phyloP scores from a whole-genome alignment of 2,888 invertebrate genomes.

The Hyposoter didymator region DNA sequence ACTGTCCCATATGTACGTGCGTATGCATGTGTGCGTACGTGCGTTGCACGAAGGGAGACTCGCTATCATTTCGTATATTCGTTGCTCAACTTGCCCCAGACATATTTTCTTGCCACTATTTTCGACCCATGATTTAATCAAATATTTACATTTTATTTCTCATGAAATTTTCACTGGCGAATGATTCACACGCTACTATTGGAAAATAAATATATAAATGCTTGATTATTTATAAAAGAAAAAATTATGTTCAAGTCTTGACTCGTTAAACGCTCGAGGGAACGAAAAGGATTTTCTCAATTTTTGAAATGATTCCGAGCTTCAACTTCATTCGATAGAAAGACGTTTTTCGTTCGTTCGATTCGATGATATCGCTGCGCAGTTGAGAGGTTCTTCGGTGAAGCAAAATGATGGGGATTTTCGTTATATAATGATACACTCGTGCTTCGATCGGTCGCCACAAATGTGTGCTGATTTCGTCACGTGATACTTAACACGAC shows the following conservation, averaged over 20 bases:
- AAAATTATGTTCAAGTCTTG: not conserved
- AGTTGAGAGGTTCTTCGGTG: not conserved
- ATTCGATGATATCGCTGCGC: not conserved
- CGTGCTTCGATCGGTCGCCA: not conserved
- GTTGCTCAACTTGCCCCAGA: constrained; percentile 1
- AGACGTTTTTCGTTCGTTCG: too few relatives aligned
- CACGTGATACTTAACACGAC: constrained; percentile 23
- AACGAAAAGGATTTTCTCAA: not conserved
- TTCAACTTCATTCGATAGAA: not conserved
- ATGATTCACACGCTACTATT: not conserved
- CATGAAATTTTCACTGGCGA: not conserved
- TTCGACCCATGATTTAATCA: not conserved
- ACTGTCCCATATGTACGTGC: not conserved
- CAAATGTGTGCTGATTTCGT: not conserved
- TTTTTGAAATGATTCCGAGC: not conserved
- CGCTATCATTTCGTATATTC: not conserved
- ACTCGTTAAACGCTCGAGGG: not conserved
- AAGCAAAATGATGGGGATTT: not conserved
- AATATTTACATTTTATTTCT: constrained; percentile 6
- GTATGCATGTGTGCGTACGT: not conserved
- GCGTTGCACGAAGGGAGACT: not conserved
- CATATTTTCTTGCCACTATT: constrained; percentile 5
- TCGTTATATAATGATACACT: not conserved
- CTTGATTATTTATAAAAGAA: not conserved
- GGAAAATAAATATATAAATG: not conserved